These are phyloP conservation scores for Scopus umbretta DNA, from an alignment of 2,113 vertebrate species.

Conservation along the genomic window DNA sequence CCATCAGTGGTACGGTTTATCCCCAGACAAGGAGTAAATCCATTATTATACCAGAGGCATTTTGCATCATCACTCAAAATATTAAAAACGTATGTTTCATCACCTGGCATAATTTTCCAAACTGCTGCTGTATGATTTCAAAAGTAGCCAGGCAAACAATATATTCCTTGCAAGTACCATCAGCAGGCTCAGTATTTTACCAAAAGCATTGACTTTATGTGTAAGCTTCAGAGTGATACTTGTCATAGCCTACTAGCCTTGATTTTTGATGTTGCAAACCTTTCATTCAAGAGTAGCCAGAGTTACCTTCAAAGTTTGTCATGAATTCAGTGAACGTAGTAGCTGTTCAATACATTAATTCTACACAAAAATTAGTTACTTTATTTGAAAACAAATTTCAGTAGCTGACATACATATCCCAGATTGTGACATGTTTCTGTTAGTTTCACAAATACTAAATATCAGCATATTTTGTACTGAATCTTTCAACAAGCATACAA, in stretches of 20 bases:
- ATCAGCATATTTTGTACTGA: not conserved
- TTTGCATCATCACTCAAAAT: not conserved
- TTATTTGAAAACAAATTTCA: not conserved
- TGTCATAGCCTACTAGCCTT: not conserved
- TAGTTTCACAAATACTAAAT: not conserved
- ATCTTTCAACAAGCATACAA: not conserved
- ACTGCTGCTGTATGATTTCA: not conserved
- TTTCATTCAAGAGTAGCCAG: not conserved
- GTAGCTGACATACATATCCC: not conserved
- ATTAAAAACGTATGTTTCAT: not conserved
- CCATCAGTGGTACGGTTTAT: not conserved
- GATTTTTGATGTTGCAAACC: not conserved
- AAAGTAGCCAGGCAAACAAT: not conserved
- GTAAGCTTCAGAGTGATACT: not conserved
- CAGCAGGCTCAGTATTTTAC: not conserved
- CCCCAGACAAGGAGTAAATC: not conserved
- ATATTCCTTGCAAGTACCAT: not conserved
- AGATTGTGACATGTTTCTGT: not conserved
- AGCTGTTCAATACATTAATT: not conserved
- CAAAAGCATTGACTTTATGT: not conserved
- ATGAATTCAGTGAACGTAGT: not conserved
- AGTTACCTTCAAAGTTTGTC: not conserved
- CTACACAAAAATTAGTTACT: not conserved
- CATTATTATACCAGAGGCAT: not conserved
- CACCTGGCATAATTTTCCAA: not conserved